Conservation (phyloP, 2,888 invertebrate species). For the Drosophila histrio region DNA sequence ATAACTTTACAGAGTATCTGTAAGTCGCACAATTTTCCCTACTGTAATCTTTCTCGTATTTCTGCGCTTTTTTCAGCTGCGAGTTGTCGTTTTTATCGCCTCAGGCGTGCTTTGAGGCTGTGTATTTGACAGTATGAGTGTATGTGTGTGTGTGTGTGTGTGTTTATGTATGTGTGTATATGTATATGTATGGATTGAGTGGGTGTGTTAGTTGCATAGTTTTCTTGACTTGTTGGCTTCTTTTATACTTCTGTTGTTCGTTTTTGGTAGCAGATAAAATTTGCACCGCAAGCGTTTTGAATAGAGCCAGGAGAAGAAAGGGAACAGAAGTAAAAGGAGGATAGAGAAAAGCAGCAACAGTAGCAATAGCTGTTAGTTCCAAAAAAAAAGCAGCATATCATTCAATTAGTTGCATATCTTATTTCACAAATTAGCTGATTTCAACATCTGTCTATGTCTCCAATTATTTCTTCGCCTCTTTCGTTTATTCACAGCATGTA, state of each 20-base stretch:
- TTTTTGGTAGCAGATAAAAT: slow-evolving; percentile 32
- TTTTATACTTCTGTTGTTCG: slow-evolving; percentile 5
- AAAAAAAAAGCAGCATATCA: slow-evolving; percentile 30
- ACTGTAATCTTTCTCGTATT: background rate
- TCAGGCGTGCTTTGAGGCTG: slow-evolving; percentile 21
- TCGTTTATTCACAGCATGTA: slow-evolving; percentile 10
- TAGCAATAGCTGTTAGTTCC: background rate
- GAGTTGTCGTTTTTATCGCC: slow-evolving; percentile 42
- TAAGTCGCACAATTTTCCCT: background rate
- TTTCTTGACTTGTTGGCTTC: slow-evolving; percentile 15
- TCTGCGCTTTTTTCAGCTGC: slow-evolving; percentile 41
- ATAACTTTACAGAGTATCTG: slow-evolving; percentile 1
- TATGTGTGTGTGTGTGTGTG: background rate
- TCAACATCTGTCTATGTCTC: slow-evolving; percentile 21
- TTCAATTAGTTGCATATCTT: slow-evolving; percentile 42
- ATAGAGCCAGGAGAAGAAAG: background rate
- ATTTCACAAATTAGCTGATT: slow-evolving; percentile 44
- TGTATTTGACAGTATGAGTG: background rate
- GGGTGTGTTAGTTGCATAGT: background rate
- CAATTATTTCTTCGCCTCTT: slow-evolving; percentile 4
- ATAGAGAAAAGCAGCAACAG: background rate
- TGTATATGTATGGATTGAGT: background rate
- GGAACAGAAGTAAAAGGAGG: background rate
- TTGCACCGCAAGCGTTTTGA: slow-evolving; percentile 15
- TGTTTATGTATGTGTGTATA: background rate